A percentile compares a stretch with the other conserved stretches of the same genome.
Evolutionary conservation across 2,113 vertebrate genomes (phyloP).

Genomic region (Psittacula cyanocephala): DNA sequence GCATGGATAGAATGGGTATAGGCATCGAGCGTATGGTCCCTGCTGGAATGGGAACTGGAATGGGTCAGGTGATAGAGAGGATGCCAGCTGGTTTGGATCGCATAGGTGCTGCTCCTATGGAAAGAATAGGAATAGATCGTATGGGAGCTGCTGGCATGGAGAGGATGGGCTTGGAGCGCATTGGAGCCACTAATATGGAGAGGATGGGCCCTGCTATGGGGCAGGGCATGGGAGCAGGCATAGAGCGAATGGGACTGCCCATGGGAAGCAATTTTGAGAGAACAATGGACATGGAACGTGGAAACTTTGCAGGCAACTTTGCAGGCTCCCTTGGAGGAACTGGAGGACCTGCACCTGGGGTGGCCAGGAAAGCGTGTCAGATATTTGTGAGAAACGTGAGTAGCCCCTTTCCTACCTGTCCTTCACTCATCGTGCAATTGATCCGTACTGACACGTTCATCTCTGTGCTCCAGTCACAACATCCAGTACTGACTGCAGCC

Average conservation of each 20-base stretch:
- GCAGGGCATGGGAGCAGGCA: conserved; percentile 81
- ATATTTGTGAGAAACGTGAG: conserved; percentile 99
- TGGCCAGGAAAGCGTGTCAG: conserved; percentile 93
- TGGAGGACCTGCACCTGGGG: conserved; percentile 84
- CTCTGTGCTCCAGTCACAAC: rapidly evolving
- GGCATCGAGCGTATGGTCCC: conserved; percentile 88
- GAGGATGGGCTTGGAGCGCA: conserved; percentile 86
- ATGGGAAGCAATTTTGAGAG: conserved; percentile 89
- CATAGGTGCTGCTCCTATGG: conserved; percentile 85
- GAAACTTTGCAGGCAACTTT: conserved; percentile 88
- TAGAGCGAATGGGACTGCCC: conserved; percentile 91
- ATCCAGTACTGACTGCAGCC: rapidly evolving
- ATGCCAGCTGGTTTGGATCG: conserved; percentile 89
- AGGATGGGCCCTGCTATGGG: conserved; percentile 89
- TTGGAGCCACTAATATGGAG: conserved; percentile 86
- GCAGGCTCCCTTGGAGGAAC: conserved; percentile 82
- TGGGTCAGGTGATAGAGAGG: conserved; percentile 89
- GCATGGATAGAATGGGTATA: conserved; percentile 86
- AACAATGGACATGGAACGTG: conserved; percentile 89
- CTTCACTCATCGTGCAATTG: not conserved
- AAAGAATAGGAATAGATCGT: conserved; percentile 89
- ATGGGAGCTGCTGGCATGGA: conserved; percentile 86
- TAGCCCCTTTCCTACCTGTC: not conserved
- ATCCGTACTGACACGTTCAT: rapidly evolving
- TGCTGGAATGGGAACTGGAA: conserved; percentile 85